Conservation (phyloP, 2,113 vertebrate genomes). For the Paracyprichromis sp. region DNA sequence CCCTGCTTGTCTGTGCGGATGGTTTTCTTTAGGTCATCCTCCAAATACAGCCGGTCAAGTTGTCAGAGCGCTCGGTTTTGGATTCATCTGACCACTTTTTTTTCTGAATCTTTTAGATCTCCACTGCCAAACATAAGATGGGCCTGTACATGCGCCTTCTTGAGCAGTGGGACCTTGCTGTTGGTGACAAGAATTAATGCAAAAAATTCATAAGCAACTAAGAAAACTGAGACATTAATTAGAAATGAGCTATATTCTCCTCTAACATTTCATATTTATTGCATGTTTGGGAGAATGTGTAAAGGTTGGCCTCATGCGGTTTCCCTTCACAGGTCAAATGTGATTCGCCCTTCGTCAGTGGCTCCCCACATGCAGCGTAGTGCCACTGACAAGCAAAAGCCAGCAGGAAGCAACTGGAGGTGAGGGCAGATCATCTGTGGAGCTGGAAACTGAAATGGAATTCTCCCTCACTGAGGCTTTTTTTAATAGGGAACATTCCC, state of each 20-base stretch:
- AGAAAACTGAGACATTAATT: not conserved
- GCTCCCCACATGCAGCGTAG: not conserved
- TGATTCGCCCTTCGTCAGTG: not conserved
- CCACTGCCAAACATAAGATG: not conserved
- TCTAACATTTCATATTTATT: not conserved
- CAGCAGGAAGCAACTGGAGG: not conserved
- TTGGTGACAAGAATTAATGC: not conserved
- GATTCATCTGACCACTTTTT: not conserved
- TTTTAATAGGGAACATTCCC: not conserved
- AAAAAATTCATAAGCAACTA: not conserved
- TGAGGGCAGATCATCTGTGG: slow-evolving; percentile 11
- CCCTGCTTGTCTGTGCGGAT: not conserved
- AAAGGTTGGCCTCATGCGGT: not conserved
- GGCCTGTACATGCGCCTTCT: not conserved
- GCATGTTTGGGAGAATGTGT: not conserved
- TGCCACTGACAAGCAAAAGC: not conserved
- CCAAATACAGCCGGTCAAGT: not conserved
- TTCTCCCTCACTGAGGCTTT: not conserved
- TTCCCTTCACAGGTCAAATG: not conserved
- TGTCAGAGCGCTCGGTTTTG: not conserved
- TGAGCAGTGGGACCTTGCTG: not conserved
- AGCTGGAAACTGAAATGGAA: not conserved
- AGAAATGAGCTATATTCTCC: not conserved
- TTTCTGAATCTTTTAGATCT: not conserved
- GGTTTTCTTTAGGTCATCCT: not conserved